Base-by-base conservation (phyloP, 2,113 vertebrate genomes). In the Emydura subglobosa region DNA sequence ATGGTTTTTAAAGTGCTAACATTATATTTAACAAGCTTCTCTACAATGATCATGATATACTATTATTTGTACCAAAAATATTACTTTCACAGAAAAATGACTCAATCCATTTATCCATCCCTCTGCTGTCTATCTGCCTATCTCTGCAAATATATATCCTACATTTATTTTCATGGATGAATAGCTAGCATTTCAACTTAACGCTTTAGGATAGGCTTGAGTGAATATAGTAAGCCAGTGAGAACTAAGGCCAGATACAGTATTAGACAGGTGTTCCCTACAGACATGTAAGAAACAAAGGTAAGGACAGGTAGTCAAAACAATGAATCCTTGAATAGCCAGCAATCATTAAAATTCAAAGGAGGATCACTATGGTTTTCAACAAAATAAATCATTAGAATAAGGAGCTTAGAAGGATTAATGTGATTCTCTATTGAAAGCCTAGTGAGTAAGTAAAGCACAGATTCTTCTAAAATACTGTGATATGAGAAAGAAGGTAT, bases 301-400 rank as follows among this genome's bases (percentile, higher is more conserved):
- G 98, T 99, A 98, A 98, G 98, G 98, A 98, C 98, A 99, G 98
- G 98, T 98, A 99, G 99, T 99, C 99, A 99, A 99, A 99, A 99
- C 98, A 98, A 99, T 98, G 98, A 99, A 99, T 99, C 98, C 97
- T 97, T 98, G 98, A 99, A 98, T 98, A 99, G 98, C 97, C 98
- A 98, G 98, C 94, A 97, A 98, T 99, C 98, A 98, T 99, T 99
- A 99, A 99, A 98, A 99, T 99, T 99, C 99, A 99, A 98, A 99
- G 98, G 97, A 98, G 97, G 98, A 99, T 99, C 98, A 99, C 99
- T 98, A 98, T 83, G 97, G 97, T 98, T 99, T 98, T 98, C 98
- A 98, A 98, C 98, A 99, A 99, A 99, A 99, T 99, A 99, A 99
- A 99, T 99, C 99, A 99, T 99, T 99, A 99, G 98, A 98, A 99